Base-by-base conservation (phyloP, 2,888 invertebrate genomes). In the Pyralis farinalis region DNA sequence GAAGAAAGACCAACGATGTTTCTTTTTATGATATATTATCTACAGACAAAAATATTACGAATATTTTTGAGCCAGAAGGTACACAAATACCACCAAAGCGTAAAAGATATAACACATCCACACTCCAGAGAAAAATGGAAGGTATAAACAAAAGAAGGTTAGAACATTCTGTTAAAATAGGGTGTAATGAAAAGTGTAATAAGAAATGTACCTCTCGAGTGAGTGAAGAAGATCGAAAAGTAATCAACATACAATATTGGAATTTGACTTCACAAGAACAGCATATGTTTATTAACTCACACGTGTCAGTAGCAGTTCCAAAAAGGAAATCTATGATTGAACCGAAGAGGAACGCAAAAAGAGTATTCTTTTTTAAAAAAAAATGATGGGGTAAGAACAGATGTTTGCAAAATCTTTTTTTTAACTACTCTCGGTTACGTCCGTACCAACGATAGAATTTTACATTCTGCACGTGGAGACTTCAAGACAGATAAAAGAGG, bases 331-430 rank as follows among this genome's bases (percentile, higher is more conserved):
- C 34, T 12, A 44, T 45, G 0, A 36, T 22, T 11, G 28, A 46
- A 34, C 48, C 48, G 9, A 50, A 48, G 30, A 43, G 51, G 29
- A 40, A 46, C 21, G 45, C 47, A 43, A 53, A 43, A 44, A 42
- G 46, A 42, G 1, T n/a, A 5, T 27, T 51, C 51, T 35, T 11
- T 7, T 11, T 28, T 51, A 2, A 43, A 49, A 42, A 51, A 49
- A 37, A 8, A 25, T 7, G 44, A 49, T 29, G 42, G 34, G 5
- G 44, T 20, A 7, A 39, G 12, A 36, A 22, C 29, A 27, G 34
- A 46, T 11, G 47, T 49, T 12, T 46, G 49, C 20, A 49, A 46
- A 42, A 32, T 42, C 8, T 46, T 43, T 43, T 51, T 51, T 28
- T 28, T 47, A 5, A 47, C 47, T n/a, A 47, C 50, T 27, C 22